Base-by-base conservation (phyloP, 2,888 invertebrate genomes). In the Peribatodes rhomboidaria region DNA sequence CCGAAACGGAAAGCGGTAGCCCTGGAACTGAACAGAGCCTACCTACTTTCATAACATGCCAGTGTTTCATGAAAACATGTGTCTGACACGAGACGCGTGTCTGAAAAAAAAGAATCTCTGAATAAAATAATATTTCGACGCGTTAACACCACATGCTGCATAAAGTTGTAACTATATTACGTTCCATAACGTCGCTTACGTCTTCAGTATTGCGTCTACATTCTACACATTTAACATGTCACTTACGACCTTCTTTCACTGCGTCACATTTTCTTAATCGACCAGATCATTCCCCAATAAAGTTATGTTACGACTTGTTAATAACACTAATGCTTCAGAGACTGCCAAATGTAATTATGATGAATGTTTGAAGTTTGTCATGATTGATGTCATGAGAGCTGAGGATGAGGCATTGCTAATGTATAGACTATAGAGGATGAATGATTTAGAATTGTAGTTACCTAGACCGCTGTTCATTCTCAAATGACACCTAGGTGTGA, bases 41-140 rank as follows among this genome's bases (percentile, higher is more conserved):
- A 78, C 77, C 74, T 68, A 76, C 78, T 82, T 85, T 78, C 80
- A 80, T 77, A 84, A 81, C 82, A 76, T 83, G 81, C 82, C 80
- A 82, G 72, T 75, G 76, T 79, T 78, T 75, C 78, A 72, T 76
- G 69, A 80, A 69, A 78, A 86, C 86, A 85, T 80, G 79, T 87
- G 87, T 84, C 75, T 70, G 72, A 71, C 77, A 73, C 68, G 79
- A 77, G 73, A 74, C 75, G 69, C 74, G 76, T 70, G 69, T 60
- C 68, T 41, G 50, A 56, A 65, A 62, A 69, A 69, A 69, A 68
- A 68, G n/a, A 44, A 37, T 27, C 61, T 57, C 54, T 57, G 52
- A 66, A 55, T 60, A 65, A 50, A 27, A 27, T 27, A 27, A 68
- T 54, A 47, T 66, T 57, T 63, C 60, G 31, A 54, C 68, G 47